Percentiles rank a stretch among this genome's conserved stretches.
Evolutionary conservation across 2,113 vertebrate genomes (phyloP).

Genomic region (Clarias batrachus): DNA sequence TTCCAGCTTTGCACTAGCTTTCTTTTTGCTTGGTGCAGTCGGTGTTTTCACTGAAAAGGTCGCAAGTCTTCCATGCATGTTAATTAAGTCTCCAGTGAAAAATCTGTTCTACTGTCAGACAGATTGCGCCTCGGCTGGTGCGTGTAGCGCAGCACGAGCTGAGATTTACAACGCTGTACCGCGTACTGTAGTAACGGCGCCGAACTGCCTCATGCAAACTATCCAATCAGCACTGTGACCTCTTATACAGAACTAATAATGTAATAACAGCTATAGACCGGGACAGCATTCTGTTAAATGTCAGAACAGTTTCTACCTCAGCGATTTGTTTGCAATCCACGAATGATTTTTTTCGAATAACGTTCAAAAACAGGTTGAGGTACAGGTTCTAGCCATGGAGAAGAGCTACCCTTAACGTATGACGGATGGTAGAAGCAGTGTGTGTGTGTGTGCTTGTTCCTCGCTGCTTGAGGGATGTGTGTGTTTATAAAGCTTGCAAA

Average conservation of each 20-base stretch:
- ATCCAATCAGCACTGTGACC: neutral
- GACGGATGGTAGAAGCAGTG: neutral
- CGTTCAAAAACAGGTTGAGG: neutral
- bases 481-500: neutral
- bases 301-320: neutral
- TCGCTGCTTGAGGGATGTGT: neutral
- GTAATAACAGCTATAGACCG: neutral
- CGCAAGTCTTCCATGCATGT: neutral
- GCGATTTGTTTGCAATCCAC: neutral
- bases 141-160: neutral
- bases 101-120: neutral
- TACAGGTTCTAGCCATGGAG: neutral
- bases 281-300: neutral
- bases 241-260: neutral
- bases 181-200: neutral
- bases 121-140: neutral
- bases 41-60: neutral
- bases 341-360: neutral
- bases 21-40: neutral
- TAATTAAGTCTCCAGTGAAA: neutral
- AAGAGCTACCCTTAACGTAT: neutral
- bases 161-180: neutral
- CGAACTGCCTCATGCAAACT: neutral
- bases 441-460: neutral
- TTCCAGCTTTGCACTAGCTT: neutral